phyloP scores from a whole-genome alignment of 2,797 vertebrate species.

The Urocyon cinereoargenteus region DNA sequence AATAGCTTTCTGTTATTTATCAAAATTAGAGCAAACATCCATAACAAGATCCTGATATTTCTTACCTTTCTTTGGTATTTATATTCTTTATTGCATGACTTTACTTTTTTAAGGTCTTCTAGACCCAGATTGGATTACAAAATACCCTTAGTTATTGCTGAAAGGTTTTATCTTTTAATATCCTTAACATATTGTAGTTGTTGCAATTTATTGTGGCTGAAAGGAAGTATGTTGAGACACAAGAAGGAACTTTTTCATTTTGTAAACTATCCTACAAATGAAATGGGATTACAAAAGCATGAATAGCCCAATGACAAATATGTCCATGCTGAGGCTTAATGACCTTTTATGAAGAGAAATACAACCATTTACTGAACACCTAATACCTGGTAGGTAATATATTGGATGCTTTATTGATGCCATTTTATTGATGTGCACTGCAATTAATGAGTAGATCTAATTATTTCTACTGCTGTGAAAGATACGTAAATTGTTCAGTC shows the following conservation, averaged over 20 bases:
- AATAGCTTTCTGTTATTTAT: not conserved
- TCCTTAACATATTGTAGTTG: not conserved
- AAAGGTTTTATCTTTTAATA: not conserved
- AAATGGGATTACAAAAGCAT: not conserved
- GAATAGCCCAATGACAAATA: not conserved
- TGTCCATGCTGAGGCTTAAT: not conserved
- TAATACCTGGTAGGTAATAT: not conserved
- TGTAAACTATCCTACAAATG: not conserved
- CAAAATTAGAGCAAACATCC: not conserved
- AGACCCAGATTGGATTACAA: not conserved
- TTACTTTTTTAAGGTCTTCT: not conserved
- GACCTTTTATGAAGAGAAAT: not conserved
- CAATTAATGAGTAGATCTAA: not conserved
- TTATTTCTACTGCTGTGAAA: not conserved
- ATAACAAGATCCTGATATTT: not conserved
- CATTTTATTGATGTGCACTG: slow-evolving; percentile 15
- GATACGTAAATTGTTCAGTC: not conserved
- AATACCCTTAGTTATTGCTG: not conserved
- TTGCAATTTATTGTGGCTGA: not conserved
- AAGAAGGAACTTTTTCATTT: not conserved
- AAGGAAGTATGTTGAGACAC: not conserved
- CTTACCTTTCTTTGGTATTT: not conserved
- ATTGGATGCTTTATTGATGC: not conserved
- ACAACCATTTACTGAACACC: not conserved
- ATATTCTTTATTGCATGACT: not conserved